A percentile compares a stretch with the other conserved stretches of the same genome.
Conservation (phyloP, 1,140 invertebrate species). For the Rhizoglyphus robini region DNA sequence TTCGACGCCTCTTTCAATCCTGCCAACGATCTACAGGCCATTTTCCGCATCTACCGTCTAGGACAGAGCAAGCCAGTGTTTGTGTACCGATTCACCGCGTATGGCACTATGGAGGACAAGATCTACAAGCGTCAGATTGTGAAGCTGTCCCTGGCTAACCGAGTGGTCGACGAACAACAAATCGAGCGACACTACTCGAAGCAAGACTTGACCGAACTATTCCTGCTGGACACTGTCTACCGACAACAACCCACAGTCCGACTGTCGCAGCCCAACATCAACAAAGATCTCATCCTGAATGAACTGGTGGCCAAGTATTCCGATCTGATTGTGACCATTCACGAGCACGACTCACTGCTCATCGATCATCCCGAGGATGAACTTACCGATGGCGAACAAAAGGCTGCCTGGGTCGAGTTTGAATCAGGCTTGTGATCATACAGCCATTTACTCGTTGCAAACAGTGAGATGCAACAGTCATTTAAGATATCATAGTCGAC, state of each 20-base stretch:
- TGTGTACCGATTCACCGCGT: constrained; percentile 79
- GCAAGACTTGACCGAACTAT: neutral
- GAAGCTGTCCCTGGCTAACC: constrained; percentile 78
- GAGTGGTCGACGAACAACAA: constrained; percentile 77
- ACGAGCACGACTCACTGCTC: constrained; percentile 88
- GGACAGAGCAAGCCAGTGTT: constrained; percentile 79
- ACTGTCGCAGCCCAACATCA: constrained; percentile 43
- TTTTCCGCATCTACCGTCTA: constrained; percentile 87
- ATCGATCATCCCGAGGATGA: constrained; percentile 91
- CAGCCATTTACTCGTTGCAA: too few relatives aligned
- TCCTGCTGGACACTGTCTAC: neutral
- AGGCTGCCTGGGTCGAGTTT: constrained; percentile 79
- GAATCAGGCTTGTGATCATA: too few relatives aligned
- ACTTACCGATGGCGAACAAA: constrained; percentile 83
- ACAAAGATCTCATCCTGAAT: constrained; percentile 63
- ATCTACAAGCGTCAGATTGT: constrained; percentile 93
- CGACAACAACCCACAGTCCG: neutral
- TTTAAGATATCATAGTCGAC: too few relatives aligned
- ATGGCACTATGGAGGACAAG: constrained; percentile 94
- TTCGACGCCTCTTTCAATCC: constrained; percentile 99
- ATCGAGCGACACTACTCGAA: neutral
- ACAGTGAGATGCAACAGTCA: too few relatives aligned
- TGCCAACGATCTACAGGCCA: constrained; percentile 91
- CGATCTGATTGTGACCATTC: constrained; percentile 56
- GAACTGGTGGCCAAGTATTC: constrained; percentile 36